phyloP scores from a whole-genome alignment of 2,797 vertebrate genomes.

The Urocyon cinereoargenteus region DNA sequence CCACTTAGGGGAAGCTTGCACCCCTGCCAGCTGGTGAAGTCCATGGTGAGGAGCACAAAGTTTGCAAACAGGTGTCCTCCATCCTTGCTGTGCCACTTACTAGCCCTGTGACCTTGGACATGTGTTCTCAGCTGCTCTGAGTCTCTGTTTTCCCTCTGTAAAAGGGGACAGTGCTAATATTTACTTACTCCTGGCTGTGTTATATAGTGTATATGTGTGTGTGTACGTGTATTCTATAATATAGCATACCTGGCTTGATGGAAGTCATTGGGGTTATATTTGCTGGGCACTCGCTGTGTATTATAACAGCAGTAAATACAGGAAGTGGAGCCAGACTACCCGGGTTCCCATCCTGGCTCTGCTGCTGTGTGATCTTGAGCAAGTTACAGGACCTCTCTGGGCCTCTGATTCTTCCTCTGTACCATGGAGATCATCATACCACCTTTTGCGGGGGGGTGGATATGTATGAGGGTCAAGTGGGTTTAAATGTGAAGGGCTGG shows the following conservation, averaged over 20 bases:
- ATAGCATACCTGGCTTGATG: background rate
- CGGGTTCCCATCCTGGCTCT: background rate
- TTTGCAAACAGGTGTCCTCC: too few species aligned
- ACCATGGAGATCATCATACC: background rate
- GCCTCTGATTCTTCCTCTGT: background rate
- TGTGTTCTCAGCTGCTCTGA: background rate
- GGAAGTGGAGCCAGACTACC: background rate
- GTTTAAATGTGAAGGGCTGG: background rate
- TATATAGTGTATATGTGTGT: background rate
- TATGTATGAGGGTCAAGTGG: too few species aligned
- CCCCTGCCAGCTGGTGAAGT: background rate
- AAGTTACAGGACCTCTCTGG: background rate
- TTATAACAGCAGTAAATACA: background rate
- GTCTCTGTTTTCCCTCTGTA: background rate
- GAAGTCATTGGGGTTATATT: background rate
- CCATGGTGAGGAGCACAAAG: too few species aligned
- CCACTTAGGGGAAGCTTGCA: conserved; percentile 66
- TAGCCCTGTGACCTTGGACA: background rate
- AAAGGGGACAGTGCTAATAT: background rate
- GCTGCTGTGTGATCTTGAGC: background rate
- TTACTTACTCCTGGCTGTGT: too few species aligned
- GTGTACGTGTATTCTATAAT: too few species aligned
- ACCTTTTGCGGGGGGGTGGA: background rate
- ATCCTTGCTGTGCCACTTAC: background rate
- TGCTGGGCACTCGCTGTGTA: background rate